Evolutionary conservation across 2,888 invertebrate genomes (phyloP).

Genomic region (Acanthococcus lagerstroemiae): DNA sequence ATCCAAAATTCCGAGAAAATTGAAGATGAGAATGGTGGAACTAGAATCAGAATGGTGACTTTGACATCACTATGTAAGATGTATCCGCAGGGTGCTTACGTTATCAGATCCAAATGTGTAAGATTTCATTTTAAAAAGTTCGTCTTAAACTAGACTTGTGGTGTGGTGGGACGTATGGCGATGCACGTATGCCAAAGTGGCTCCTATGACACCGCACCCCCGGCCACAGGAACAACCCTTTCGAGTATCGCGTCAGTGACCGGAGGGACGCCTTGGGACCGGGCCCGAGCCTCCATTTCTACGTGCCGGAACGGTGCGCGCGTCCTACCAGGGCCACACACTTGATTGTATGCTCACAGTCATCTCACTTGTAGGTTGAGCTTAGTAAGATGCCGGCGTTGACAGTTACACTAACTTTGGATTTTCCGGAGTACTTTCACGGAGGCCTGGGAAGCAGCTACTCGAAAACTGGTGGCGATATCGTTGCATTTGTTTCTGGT

Average conservation of each 20-base stretch:
- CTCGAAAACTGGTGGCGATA: constrained; percentile 43
- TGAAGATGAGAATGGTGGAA: constrained; percentile 77
- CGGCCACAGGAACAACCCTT: too few species aligned
- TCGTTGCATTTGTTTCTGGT: constrained; percentile 79
- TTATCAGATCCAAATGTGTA: constrained; percentile 74
- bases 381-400: constrained; percentile 71
- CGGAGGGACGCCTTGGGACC: too few species aligned
- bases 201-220: too few species aligned
- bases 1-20: constrained; percentile 77
- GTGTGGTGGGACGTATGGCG: too few species aligned
- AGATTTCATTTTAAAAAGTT: constrained; percentile 37
- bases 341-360: neutral
- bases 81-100: constrained; percentile 77
- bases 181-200: too few species aligned
- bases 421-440: constrained; percentile 34
- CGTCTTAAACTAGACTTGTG: neutral
- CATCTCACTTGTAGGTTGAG: constrained; percentile 49
- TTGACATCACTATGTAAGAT: constrained; percentile 74
- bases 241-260: too few species aligned
- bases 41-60: constrained; percentile 56
- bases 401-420: constrained; percentile 38
- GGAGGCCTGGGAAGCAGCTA: constrained; percentile 31
- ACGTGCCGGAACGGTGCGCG: too few species aligned
- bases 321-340: neutral
- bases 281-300: too few species aligned